Evolutionary conservation across 2,797 vertebrate genomes (phyloP).

Genomic region (Periophthalmus magnuspinnatus): DNA sequence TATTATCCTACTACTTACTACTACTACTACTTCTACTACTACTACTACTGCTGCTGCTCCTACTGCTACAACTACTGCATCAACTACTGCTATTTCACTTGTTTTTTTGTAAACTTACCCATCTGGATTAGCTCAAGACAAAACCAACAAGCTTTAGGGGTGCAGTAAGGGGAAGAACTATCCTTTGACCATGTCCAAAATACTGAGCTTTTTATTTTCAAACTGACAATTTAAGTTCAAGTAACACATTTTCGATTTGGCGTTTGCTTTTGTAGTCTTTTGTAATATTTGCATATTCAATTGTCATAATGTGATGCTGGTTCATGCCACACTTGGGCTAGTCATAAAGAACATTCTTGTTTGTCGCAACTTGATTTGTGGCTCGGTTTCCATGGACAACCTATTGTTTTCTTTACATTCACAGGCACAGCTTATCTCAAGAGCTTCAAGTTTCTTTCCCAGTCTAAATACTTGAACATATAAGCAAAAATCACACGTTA

Average conservation of each 20-base stretch:
- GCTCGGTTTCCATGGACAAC: background rate
- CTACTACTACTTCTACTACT: background rate
- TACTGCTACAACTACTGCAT: background rate
- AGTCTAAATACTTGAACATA: too few species aligned
- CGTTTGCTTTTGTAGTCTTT: too few species aligned
- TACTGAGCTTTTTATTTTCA: background rate
- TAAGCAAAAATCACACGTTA: too few species aligned
- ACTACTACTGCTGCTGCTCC: background rate
- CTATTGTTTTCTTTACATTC: background rate
- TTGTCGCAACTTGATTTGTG: background rate
- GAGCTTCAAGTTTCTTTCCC: too few species aligned
- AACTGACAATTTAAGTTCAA: too few species aligned
- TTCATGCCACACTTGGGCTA: too few species aligned
- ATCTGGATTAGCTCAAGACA: background rate
- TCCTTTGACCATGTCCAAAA: background rate
- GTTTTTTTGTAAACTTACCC: background rate
- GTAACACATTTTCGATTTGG: too few species aligned
- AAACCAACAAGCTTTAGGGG: background rate
- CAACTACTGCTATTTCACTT: background rate
- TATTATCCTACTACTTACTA: background rate
- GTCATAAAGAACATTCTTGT: too few species aligned
- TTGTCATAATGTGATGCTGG: too few species aligned
- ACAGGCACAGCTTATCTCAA: background rate
- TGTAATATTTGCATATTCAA: too few species aligned
- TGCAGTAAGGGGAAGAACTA: background rate